Conservation (phyloP, 2,113 vertebrate species). For the Holacanthus passer region DNA sequence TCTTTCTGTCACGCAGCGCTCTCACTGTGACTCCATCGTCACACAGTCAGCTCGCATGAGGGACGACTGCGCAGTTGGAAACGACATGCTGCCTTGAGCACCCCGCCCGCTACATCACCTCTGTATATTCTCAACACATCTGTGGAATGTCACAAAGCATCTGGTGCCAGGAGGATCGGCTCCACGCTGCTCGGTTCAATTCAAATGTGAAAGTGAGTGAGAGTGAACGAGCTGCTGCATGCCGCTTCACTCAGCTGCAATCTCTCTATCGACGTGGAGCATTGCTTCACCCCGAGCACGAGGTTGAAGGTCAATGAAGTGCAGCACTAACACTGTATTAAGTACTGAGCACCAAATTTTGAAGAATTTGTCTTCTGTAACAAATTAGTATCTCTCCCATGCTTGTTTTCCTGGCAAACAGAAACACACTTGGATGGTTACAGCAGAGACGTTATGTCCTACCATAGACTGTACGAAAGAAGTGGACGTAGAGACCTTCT, state of each 20-base stretch:
- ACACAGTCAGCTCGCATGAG: neutral
- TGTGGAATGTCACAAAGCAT: no score
- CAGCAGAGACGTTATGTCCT: no score
- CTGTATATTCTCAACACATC: neutral
- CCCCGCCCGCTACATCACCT: neutral
- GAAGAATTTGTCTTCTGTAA: neutral
- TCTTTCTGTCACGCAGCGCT: neutral
- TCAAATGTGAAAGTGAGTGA: neutral
- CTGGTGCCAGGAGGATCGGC: neutral
- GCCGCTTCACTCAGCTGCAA: neutral
- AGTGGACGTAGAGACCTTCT: no score
- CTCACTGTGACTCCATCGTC: accelerated
- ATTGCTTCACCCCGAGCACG: neutral
- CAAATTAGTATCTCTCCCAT: no score
- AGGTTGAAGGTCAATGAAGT: neutral
- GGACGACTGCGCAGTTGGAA: accelerated
- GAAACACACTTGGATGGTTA: no score
- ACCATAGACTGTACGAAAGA: no score
- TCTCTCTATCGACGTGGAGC: neutral
- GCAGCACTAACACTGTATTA: no score
- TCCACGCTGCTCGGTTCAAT: no score
- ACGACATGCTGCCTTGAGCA: accelerated
- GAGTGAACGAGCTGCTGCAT: neutral
- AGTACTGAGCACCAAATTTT: neutral
- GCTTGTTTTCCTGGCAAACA: neutral